phyloP scores from a whole-genome alignment of 2,113 vertebrate species.

The Gambusia holbrooki region DNA sequence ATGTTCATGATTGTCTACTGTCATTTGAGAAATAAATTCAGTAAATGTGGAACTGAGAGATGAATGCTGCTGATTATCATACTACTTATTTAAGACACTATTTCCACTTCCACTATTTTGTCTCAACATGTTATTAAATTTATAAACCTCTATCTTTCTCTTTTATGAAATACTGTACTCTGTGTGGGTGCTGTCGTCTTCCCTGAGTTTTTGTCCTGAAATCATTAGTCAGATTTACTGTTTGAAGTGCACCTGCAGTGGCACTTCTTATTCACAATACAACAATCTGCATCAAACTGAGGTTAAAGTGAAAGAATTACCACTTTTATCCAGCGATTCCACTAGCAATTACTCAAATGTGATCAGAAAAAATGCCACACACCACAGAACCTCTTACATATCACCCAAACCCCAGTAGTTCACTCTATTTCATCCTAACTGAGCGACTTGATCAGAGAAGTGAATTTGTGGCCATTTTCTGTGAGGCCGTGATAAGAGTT shows the following conservation, averaged over 20 bases:
- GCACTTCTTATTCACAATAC: background rate
- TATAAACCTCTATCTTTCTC: background rate
- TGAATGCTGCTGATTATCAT: no score
- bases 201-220: background rate
- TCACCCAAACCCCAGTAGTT: conserved; percentile 9
- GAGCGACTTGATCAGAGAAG: conserved; percentile 60
- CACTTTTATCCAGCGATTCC: background rate
- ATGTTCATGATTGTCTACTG: no score
- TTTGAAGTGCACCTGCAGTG: background rate
- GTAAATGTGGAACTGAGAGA: no score
- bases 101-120: no score
- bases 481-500: conserved; percentile 66
- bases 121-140: background rate
- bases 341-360: background rate
- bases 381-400: conserved; percentile 20
- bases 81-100: background rate
- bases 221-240: background rate
- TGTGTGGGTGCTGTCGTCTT: background rate
- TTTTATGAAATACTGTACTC: background rate
- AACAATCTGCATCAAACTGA: background rate
- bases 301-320: conserved; percentile 10
- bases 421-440: conserved; percentile 39
- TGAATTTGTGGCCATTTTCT: conserved; percentile 59
- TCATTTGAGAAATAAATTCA: no score
- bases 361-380: conserved; percentile 20